Percentiles rank a stretch among this genome's conserved stretches.
Evolutionary conservation across 2,888 invertebrate genomes (phyloP).

Genomic region (Drosophila dives): DNA sequence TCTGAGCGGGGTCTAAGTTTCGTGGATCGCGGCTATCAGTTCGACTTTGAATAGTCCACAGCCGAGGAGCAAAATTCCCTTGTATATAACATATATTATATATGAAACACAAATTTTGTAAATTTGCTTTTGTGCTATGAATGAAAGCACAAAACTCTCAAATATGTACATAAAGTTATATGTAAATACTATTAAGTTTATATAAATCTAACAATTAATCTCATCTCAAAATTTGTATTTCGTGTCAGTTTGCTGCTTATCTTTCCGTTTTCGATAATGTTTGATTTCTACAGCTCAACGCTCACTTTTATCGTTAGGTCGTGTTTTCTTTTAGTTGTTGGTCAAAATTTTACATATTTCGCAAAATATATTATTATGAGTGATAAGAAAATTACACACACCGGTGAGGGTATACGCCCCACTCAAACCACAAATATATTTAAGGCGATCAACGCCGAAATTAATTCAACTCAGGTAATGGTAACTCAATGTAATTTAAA

Average conservation of each 20-base stretch:
- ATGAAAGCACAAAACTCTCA: conserved; percentile 14
- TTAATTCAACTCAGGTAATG: conserved; percentile 93
- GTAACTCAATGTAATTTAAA: conserved; percentile 66
- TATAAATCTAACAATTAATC: conserved; percentile 15
- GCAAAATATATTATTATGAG: conserved; percentile 20
- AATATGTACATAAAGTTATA: conserved; percentile 31
- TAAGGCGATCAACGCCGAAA: conserved; percentile 93
- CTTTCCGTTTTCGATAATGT: not conserved
- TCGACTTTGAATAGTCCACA: conserved; percentile 69
- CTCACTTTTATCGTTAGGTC: not conserved
- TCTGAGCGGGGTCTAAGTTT: conserved; percentile 79
- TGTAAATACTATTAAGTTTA: conserved; percentile 39
- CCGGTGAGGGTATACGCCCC: conserved; percentile 12
- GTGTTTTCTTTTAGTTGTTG: not conserved
- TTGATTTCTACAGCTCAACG: not conserved
- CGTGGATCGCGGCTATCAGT: conserved; percentile 80
- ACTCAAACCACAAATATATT: conserved; percentile 89
- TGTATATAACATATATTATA: conserved; percentile 42
- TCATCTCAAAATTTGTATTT: not conserved
- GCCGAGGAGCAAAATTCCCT: conserved; percentile 5
- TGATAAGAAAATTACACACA: conserved; percentile 28
- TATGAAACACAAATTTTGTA: conserved; percentile 23
- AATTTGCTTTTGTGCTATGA: conserved; percentile 32
- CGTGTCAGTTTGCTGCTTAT: not conserved
- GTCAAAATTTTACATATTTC: conserved; percentile 15